These are phyloP conservation scores for Psilanteris sp. DNA, from an alignment of 1,140 invertebrate species.

Conservation along the genomic window DNA sequence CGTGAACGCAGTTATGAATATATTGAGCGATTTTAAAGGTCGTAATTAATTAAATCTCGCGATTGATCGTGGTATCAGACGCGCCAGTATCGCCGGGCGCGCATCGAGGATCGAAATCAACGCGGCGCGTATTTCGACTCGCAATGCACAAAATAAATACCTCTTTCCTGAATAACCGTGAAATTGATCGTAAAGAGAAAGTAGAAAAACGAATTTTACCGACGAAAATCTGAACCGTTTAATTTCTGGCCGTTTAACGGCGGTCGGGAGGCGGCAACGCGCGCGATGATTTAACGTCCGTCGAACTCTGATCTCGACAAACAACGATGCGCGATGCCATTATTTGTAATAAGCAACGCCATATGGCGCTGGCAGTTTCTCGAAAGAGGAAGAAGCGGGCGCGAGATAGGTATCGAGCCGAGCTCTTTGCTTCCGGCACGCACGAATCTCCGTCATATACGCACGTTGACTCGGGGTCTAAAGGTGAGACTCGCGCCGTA, in stretches of 20 bases:
- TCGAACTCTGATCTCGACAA: constrained; percentile 47
- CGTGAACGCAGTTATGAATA: no score
- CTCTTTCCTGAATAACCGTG: no score
- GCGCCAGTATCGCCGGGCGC: no score
- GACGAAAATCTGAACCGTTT: constrained; percentile 2
- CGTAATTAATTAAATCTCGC: no score
- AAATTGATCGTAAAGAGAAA: not conserved
- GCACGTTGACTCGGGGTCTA: constrained; percentile 42
- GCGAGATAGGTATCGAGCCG: constrained; percentile 43
- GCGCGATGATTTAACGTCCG: constrained; percentile 42
- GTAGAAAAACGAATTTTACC: not conserved
- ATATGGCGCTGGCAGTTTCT: constrained; percentile 42
- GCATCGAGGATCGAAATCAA: no score
- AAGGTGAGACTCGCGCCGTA: constrained; percentile 32
- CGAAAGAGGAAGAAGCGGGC: constrained; percentile 49
- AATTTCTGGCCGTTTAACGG: not conserved
- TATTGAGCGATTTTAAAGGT: no score
- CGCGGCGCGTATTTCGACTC: no score
- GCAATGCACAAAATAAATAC: no score
- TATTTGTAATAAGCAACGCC: constrained; percentile 53
- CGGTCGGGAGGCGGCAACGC: constrained; percentile 2
- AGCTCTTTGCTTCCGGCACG: constrained; percentile 48
- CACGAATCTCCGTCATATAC: constrained; percentile 53
- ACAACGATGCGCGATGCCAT: constrained; percentile 31
- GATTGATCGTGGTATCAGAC: no score